Base-by-base conservation (phyloP, 1,140 invertebrate species). In the Ectropis grisescens region DNA sequence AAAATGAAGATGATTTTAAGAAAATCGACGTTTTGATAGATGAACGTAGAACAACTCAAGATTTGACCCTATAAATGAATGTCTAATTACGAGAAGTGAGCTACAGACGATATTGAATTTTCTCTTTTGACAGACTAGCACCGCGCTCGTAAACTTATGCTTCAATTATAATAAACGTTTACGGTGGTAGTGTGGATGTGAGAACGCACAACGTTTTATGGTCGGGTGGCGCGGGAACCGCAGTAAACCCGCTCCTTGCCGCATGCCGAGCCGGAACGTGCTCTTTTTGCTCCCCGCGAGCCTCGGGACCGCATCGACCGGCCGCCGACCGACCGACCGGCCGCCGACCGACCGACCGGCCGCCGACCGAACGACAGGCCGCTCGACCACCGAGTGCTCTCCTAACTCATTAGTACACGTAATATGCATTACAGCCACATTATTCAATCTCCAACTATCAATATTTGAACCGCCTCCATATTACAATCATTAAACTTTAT, bases 141-240 rank as follows among this genome's bases (percentile, higher is more conserved):
- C 59, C 52, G 56, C 42, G 19, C 33, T 60, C 62, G 52, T 70
- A 68, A 72, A 70, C 51, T 58, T 65, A 70, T 65, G 54, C 52
- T 64, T 69, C 60, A 70, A 78, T 78, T 66, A 74, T 69, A 64
- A 65, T 71, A 71, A 72, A 60, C 53, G 58, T 67, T 60, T 66
- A 66, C 50, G 47, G 52, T 58, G 50, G 39, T 51, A 33, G 43
- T 42, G 52, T 65, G 53, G 44, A 58, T 61, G 61, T 66, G 65
- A 64, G 60, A 66, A 58, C 50, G 60, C 37, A 52, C 47, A 13
- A 59, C 57, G 54, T 72, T 74, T 75, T 74, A 78, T 62, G 62
- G 58, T 42, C 51, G 41, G 22, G 23, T 50, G 47, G 43, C 43
- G 48, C 54, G 58, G 43, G 49, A 52, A 54, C 55, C 44, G 51